Conservation (phyloP, 30 jellyfish, hydroid and myxozoan species). For the Turritopsis dohrnii region DNA sequence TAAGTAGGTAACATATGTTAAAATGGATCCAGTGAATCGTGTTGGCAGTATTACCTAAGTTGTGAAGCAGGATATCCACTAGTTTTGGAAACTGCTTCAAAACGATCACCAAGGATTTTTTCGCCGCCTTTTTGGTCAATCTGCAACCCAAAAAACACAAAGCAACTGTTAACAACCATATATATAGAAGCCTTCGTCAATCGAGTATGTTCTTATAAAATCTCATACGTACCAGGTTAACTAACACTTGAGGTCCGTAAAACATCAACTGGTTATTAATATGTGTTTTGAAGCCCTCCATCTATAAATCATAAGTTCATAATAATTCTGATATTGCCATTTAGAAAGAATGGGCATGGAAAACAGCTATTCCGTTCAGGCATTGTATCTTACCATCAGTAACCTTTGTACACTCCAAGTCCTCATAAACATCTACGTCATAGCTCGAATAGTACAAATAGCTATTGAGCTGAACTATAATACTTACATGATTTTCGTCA, state of each 20-base stretch:
- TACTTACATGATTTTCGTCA: conserved; percentile 67
- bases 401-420: too few species aligned
- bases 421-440: too few species aligned
- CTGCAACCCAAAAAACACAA: conserved; percentile 21
- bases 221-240: conserved; percentile 71
- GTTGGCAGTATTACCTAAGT: conserved; percentile 40
- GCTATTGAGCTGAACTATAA: too few species aligned
- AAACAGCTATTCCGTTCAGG: too few species aligned
- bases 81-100: conserved; percentile 45
- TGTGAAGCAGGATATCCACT: conserved; percentile 76
- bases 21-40: background rate
- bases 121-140: conserved; percentile 94
- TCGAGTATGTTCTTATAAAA: background rate
- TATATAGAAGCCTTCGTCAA: background rate
- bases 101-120: conserved; percentile 74
- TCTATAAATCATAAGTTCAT: too few species aligned
- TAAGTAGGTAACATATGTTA: too few species aligned
- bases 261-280: conserved; percentile 70
- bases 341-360: too few species aligned
- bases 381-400: too few species aligned
- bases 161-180: background rate
- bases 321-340: too few species aligned
- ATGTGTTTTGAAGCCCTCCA: conserved; percentile 43
- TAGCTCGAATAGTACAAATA: too few species aligned
- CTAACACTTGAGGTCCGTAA: conserved; percentile 87